These are phyloP conservation scores for Hycleus cichorii DNA, from an alignment of 1,140 invertebrate genomes.

Conservation along the genomic window DNA sequence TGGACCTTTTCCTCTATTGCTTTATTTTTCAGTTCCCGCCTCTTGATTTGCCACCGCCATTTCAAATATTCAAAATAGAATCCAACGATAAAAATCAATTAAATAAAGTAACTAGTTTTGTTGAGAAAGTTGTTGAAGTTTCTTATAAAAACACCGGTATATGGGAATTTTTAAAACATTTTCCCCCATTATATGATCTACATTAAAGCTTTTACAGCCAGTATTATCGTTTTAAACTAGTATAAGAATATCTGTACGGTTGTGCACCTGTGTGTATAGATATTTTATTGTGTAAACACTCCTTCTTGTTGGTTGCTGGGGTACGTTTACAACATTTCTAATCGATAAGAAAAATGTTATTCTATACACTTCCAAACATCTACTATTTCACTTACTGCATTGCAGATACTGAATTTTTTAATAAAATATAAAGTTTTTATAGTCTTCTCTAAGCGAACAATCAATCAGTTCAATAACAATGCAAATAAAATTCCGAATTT, in stretches of 20 bases:
- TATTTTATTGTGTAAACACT: conserved; percentile 8
- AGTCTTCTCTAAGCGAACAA: too few relatives aligned
- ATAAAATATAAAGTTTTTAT: too few relatives aligned
- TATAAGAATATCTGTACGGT: not conserved
- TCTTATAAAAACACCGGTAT: conserved; percentile 6
- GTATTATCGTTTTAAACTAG: not conserved
- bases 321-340: conserved; percentile 6
- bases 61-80: too few relatives aligned
- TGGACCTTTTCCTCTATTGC: too few relatives aligned
- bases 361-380: not conserved
- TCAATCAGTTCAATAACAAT: too few relatives aligned
- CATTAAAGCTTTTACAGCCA: conserved; percentile 8
- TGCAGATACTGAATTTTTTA: conserved; percentile 1
- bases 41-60: too few relatives aligned
- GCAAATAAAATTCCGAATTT: too few relatives aligned
- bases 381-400: conserved; percentile 3
- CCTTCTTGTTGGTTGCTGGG: not conserved
- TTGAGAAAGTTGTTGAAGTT: conserved; percentile 10
- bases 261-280: conserved; percentile 8
- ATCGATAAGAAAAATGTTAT: conserved; percentile 16
- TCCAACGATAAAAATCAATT: too few relatives aligned
- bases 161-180: conserved; percentile 5
- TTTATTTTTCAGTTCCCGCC: too few relatives aligned
- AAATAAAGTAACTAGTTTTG: not conserved
- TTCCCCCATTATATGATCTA: not conserved